These are phyloP conservation scores for Apeltes quadracus DNA, from an alignment of 2,113 vertebrate genomes.

Conservation along the genomic window DNA sequence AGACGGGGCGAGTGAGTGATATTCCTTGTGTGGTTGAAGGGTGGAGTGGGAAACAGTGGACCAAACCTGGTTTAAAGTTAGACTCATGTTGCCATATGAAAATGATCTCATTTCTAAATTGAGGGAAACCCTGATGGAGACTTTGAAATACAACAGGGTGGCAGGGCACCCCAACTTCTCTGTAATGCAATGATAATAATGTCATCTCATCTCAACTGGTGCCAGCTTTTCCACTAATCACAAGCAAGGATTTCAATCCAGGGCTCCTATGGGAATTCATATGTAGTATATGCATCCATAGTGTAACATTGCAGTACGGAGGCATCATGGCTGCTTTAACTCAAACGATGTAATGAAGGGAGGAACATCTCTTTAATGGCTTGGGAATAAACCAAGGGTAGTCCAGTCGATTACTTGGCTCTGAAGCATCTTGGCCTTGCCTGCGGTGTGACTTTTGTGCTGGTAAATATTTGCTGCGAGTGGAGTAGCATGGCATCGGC, in stretches of 20 bases:
- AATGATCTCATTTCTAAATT: constrained; percentile 73
- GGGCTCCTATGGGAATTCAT: constrained; percentile 27
- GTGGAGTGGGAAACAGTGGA: constrained; percentile 71
- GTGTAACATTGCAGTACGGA: background rate
- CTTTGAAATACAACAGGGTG: constrained; percentile 55
- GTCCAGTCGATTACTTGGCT: constrained; percentile 75
- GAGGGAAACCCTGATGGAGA: constrained; percentile 69
- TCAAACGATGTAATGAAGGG: constrained; percentile 56
- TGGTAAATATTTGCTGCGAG: constrained; percentile 83
- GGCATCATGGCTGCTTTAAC: constrained; percentile 42
- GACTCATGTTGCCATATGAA: constrained; percentile 72
- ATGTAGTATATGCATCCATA: background rate
- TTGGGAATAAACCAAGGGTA: constrained; percentile 72
- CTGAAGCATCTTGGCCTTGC: constrained; percentile 53
- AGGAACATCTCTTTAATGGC: constrained; percentile 60
- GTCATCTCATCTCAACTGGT: constrained; percentile 51
- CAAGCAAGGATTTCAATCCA: constrained; percentile 23
- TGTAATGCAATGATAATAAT: constrained; percentile 61
- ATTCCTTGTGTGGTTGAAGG: constrained; percentile 74
- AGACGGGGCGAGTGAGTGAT: constrained; percentile 61
- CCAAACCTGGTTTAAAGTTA: constrained; percentile 76
- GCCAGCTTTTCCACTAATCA: constrained; percentile 43
- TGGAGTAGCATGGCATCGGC: constrained; percentile 77
- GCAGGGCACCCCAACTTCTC: constrained; percentile 45
- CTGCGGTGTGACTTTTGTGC: constrained; percentile 70